Conservation (phyloP, 1,140 invertebrate genomes). For the Atta texana region DNA sequence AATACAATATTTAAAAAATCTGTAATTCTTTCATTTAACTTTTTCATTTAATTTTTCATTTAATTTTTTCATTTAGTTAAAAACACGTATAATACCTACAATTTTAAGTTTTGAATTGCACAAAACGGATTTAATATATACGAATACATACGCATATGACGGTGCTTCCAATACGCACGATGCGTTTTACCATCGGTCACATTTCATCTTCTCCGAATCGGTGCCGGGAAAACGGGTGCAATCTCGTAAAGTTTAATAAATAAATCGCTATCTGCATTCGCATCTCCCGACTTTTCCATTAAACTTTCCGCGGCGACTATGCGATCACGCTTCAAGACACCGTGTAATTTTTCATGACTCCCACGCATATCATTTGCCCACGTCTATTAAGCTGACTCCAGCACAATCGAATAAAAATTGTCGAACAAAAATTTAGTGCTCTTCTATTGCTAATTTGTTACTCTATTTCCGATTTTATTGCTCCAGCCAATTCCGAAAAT, state of each 20-base stretch:
- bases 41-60: no score
- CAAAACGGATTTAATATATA: conserved; percentile 29
- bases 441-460: no score
- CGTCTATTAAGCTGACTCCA: no score
- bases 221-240: conserved; percentile 40
- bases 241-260: conserved; percentile 65
- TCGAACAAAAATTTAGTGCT: no score
- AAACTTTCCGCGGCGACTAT: conserved; percentile 35
- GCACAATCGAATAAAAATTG: no score
- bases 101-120: neutral
- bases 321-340: neutral
- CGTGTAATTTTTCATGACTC: conserved; percentile 52
- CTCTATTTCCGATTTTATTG: no score
- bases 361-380: conserved; percentile 45
- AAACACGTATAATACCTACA: no score
- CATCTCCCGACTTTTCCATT: conserved; percentile 68
- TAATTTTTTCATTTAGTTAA: no score
- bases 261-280: conserved; percentile 48
- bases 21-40: no score
- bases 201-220: conserved; percentile 62
- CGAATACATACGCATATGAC: no score
- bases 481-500: no score
- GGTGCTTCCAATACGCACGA: conserved; percentile 1
- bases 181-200: conserved; percentile 26
- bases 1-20: no score